Base-by-base conservation (phyloP, 1,140 invertebrate species). In the Ceratoteleas bidentatus region DNA sequence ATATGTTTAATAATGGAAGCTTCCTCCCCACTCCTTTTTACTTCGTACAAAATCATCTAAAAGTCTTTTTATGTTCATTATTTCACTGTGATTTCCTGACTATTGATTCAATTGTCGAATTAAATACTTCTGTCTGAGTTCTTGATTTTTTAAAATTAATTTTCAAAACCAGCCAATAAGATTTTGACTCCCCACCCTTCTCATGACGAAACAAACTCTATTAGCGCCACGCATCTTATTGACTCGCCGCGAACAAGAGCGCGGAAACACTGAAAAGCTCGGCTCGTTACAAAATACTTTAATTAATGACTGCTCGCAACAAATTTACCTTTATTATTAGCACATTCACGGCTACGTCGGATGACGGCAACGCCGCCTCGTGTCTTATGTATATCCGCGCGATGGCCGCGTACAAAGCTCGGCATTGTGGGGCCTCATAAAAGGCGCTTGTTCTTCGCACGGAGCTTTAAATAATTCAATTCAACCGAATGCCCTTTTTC, bases 281-380 rank as follows among this genome's bases (percentile, higher is more conserved):
- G 24, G 24, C 86, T 87, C 86, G 85, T 89, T 89, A 88, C 84
- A 86, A 88, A 89, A 87, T 88, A 89, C 86, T 90, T 90, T 89
- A 91, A 90, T 91, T 90, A 91, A 91, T 91, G 88, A 90, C 87
- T 89, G 81, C 87, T 90, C 81, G 86, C 84, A 85, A 89, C 87
- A 88, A 90, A 90, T 89, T 89, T 87, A 87, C 87, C 87, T 87
- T 88, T 85, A 88, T 90, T 91, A 91, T 91, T 91, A 91, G 90
- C 89, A 81, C 73, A 78, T 81, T 84, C 83, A 76, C 72, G 65
- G 58, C 65, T 24, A 76, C 70, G 56, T 49, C 65, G 56, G 70
- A 73, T 79, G 80, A 56, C 62, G 69, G 68, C 79, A 77, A 68
- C 80, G 58, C 74, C 58, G 68, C 57, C 81, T 65, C 73, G 70